Evolutionary conservation across 1,140 invertebrate species (phyloP).

Genomic region (Linepithema humile): DNA sequence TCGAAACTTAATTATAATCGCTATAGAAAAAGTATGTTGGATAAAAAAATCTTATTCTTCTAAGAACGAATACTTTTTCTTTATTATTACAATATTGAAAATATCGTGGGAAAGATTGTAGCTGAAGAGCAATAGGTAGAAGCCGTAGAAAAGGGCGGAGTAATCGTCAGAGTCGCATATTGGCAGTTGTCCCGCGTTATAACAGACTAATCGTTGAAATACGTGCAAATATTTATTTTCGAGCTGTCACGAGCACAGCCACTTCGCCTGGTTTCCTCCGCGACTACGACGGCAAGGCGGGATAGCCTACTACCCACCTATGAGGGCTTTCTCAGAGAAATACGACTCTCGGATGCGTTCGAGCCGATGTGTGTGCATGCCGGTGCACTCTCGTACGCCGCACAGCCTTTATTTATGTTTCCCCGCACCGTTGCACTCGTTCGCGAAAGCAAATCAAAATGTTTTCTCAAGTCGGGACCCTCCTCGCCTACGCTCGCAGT

Average conservation of each 20-base stretch:
- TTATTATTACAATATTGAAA: not conserved
- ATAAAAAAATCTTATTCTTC: not conserved
- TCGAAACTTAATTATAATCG: not conserved
- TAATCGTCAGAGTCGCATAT: conserved; percentile 58
- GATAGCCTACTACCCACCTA: conserved; percentile 50
- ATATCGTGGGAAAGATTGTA: not conserved
- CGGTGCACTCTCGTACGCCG: not conserved
- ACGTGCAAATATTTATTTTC: conserved; percentile 77
- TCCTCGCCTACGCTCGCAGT: not conserved
- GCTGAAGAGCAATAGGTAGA: not conserved
- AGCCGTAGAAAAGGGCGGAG: not conserved
- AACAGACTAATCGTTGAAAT: conserved; percentile 76
- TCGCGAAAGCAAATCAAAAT: conserved; percentile 65
- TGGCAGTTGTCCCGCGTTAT: conserved; percentile 67
- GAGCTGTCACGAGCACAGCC: conserved; percentile 70
- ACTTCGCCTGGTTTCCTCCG: conserved; percentile 50
- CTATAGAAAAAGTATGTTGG: not conserved
- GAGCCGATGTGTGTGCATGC: conserved; percentile 19
- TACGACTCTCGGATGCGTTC: conserved; percentile 66
- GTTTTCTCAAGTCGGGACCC: conserved; percentile 43
- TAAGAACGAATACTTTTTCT: not conserved
- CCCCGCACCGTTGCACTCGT: conserved; percentile 33
- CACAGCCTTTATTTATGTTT: conserved; percentile 64
- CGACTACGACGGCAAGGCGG: conserved; percentile 33
- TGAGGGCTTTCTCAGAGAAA: conserved; percentile 67